phyloP scores from a whole-genome alignment of 2,113 vertebrate genomes.

The Recurvirostra avosetta region DNA sequence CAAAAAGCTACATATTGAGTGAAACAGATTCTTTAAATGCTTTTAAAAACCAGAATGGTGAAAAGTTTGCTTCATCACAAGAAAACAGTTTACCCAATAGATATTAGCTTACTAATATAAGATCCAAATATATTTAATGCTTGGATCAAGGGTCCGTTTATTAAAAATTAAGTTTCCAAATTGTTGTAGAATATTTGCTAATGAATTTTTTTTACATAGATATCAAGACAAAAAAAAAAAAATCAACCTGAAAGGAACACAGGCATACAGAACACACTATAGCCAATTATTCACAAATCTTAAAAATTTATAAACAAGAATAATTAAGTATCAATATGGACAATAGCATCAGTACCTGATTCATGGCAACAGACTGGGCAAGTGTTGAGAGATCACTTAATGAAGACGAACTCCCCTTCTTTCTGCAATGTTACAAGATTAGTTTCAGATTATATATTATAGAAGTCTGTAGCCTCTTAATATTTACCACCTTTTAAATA shows the following conservation, averaged over 20 bases:
- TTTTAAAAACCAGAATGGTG: neutral
- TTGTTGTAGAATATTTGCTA: neutral
- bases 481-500: neutral
- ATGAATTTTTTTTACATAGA: neutral
- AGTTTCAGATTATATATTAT: neutral
- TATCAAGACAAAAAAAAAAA: neutral
- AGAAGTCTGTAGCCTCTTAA: neutral
- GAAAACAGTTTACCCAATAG: neutral
- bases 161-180: neutral
- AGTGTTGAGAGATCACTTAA: slow-evolving; percentile 56
- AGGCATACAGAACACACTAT: neutral
- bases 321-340: neutral
- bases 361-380: neutral
- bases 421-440: slow-evolving; percentile 37
- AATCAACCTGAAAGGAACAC: neutral
- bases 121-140: neutral
- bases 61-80: neutral
- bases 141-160: neutral
- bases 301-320: neutral
- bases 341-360: slow-evolving; percentile 54
- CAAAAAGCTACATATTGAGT: neutral
- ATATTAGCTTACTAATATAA: neutral
- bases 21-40: neutral
- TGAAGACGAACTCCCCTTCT: slow-evolving; percentile 61
- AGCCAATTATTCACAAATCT: neutral